phyloP scores from a whole-genome alignment of 2,797 vertebrate species.

The Phoebastria nigripes region DNA sequence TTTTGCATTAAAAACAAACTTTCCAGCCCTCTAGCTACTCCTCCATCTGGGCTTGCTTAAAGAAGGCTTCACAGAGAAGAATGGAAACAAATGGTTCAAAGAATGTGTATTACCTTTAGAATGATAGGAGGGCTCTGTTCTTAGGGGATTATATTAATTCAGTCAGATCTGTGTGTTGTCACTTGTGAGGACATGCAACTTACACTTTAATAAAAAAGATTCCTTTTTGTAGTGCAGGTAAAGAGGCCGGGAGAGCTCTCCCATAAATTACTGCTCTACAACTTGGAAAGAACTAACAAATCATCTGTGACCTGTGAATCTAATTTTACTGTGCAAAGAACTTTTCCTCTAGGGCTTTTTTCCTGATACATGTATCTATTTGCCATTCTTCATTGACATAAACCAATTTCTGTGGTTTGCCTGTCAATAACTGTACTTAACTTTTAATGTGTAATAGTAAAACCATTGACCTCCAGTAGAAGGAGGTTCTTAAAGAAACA shows the following conservation, averaged over 20 bases:
- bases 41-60: not conserved
- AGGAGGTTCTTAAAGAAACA: not conserved
- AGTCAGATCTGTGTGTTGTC: not conserved
- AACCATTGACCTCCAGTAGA: not conserved
- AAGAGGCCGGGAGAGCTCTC: not conserved
- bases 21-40: not conserved
- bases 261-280: not conserved
- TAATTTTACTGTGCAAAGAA: slow-evolving; percentile 42
- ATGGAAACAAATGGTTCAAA: not conserved
- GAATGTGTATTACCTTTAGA: not conserved
- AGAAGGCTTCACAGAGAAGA: not conserved
- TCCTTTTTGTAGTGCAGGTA: not conserved
- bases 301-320: slow-evolving; percentile 28
- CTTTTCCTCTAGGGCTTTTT: not conserved
- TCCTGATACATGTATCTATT: not conserved
- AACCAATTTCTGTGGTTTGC: not conserved
- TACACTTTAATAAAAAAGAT: not conserved
- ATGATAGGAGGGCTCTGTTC: not conserved
- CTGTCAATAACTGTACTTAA: slow-evolving; percentile 45
- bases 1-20: not conserved
- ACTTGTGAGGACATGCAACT: not conserved
- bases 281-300: slow-evolving; percentile 20
- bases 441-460: not conserved
- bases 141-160: not conserved
- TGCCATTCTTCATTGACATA: slow-evolving; percentile 3